Evolutionary conservation across 2,797 vertebrate genomes (phyloP), one percentile per base, ranked within the genome.

Genomic region (Macroramphosus scolopax): DNA sequence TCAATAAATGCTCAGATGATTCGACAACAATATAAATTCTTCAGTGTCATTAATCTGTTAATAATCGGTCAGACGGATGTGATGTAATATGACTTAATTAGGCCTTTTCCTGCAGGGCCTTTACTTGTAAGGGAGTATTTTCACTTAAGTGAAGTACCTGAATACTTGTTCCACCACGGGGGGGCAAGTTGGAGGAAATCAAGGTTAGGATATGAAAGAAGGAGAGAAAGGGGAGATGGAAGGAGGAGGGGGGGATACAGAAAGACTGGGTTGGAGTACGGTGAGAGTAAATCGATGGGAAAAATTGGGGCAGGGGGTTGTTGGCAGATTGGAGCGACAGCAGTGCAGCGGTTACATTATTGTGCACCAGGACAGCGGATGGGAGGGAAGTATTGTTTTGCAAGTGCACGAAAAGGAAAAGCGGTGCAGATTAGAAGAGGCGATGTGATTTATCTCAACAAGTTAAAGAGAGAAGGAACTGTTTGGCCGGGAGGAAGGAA

Each of bases 341-440:
- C 17, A 45, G 35, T 64, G 34, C 38, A 51, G 69, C 39, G 64
- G 63, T 81, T 72, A 72, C 58, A 71, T 69, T 68, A 51, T 22
- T 18, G 54, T 54, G 46, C 59, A 55, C 20, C 6, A 11, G 63
- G 51, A 67, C 54, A 36, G 44, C 41, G 58, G 50, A 61, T n/a
- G n/a, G n/a, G 17, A 17, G 48, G 58, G 68, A 53, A 39, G 40
- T 18, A 24, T 17, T 33, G 58, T 53, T 71, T 52, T 62, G 24
- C 47, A 32, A 13, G 17, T 11, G 41, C 15, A 37, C 32, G 39
- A 50, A 74, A 62, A 45, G 33, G n/a, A n/a, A 38, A 36, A 40
- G 8, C 8, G 9, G 17, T 9, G n/a, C 17, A 18, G 11, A 14
- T 11, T 31, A 14, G 8, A 36, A 30, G 32, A 2, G 0, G 43